phyloP scores from a whole-genome alignment of 2,888 invertebrate species.

The Acanthococcus lagerstroemiae region DNA sequence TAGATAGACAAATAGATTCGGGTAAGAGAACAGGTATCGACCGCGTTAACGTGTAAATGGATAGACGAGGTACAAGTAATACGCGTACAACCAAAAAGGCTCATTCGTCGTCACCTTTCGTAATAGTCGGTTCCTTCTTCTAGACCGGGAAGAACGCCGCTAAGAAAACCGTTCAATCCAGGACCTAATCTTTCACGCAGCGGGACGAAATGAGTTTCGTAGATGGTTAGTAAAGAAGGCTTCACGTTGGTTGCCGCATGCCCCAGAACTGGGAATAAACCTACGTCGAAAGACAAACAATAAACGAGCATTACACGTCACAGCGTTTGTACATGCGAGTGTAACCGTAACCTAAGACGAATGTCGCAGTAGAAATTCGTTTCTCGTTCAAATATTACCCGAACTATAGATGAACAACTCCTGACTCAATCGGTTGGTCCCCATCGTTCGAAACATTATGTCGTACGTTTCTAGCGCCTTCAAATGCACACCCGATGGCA shows the following conservation, averaged over 20 bases:
- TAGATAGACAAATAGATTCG: neutral
- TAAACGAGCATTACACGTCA: neutral
- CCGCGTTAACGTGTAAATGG: neutral
- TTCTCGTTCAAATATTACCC: conserved; percentile 42
- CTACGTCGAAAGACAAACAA: conserved; percentile 45
- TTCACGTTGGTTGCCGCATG: conserved; percentile 85
- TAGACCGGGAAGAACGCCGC: conserved; percentile 75
- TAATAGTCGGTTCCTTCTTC: conserved; percentile 77
- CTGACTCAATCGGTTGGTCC: conserved; percentile 64
- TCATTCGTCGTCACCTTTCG: conserved; percentile 47
- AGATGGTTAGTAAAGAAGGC: conserved; percentile 66
- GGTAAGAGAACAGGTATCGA: neutral
- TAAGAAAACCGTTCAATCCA: conserved; percentile 75
- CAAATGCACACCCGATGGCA: conserved; percentile 83
- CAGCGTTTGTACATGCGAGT: neutral
- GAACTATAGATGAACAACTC: conserved; percentile 76
- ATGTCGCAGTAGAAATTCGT: neutral
- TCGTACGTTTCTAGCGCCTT: conserved; percentile 86
- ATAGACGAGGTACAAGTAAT: neutral
- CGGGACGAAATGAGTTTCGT: conserved; percentile 79
- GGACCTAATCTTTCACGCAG: conserved; percentile 65
- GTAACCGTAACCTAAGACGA: neutral
- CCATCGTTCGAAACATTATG: conserved; percentile 80
- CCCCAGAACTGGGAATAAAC: conserved; percentile 77
- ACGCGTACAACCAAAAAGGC: neutral